Conservation (phyloP, 2,888 invertebrate genomes). For the Tachina fera region DNA sequence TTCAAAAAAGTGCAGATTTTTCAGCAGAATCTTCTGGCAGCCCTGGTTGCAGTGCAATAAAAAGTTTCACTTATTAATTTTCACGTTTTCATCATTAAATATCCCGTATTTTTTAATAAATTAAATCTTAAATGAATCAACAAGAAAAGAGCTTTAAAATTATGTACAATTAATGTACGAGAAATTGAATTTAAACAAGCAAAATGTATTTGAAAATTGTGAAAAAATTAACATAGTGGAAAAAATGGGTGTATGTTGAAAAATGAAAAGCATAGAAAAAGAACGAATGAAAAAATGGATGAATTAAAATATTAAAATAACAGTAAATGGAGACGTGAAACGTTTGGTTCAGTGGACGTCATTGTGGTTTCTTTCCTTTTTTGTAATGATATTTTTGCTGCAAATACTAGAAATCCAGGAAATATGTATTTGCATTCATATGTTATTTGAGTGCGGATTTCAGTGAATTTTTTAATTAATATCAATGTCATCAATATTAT, state of each 20-base stretch:
- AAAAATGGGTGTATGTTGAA: constrained; percentile 53
- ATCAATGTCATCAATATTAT: constrained; percentile 32
- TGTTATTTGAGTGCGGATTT: constrained; percentile 23
- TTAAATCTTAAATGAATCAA: not conserved
- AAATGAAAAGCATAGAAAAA: constrained; percentile 40
- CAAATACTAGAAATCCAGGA: constrained; percentile 17
- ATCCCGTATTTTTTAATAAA: constrained; percentile 26
- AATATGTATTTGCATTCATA: constrained; percentile 19
- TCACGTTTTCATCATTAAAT: constrained; percentile 54
- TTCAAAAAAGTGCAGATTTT: too few species aligned
- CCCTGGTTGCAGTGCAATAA: constrained; percentile 67
- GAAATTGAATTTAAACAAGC: not conserved
- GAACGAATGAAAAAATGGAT: constrained; percentile 22
- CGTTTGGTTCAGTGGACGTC: constrained; percentile 24
- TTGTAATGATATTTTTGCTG: not conserved
- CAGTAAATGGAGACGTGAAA: constrained; percentile 46
- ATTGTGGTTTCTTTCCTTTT: constrained; percentile 26
- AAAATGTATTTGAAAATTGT: constrained; percentile 41
- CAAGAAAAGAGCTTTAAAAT: not conserved
- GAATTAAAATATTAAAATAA: constrained; percentile 46
- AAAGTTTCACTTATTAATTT: constrained; percentile 68
- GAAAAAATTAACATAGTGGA: constrained; percentile 38
- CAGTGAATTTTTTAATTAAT: constrained; percentile 50
- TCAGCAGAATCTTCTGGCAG: too few species aligned
- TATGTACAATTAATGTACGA: constrained; percentile 4